Evolutionary conservation across 2,113 vertebrate genomes (phyloP), one percentile per base, ranked within the genome.

Genomic region (Glaucomys volans): DNA sequence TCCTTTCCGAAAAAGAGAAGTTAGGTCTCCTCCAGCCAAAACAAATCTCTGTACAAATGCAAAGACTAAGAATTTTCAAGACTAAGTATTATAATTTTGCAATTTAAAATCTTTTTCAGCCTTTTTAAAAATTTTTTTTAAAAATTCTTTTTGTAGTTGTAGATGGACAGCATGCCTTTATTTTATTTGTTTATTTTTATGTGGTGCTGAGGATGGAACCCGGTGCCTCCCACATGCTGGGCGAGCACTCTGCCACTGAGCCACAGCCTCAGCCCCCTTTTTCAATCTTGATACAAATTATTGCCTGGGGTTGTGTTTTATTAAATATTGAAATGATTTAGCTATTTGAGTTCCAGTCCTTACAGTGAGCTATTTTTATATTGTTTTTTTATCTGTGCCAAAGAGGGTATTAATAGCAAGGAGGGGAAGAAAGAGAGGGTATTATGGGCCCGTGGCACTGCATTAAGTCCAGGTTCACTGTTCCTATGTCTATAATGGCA

Each of bases 281-380:
- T 93, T 95, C 90, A 91, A 44, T 95, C n/a, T 87, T 85, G 67
- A 74, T 79, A 32, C 28, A 89, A 91, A 83, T 91, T 59, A 77
- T 40, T 69, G 44, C 50, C 47, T 57, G 32, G 35, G 42, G 17
- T 79, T 91, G 20, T 59, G 10, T 72, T 87, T 88, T 97, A 86
- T 28, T 85, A 95, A 94, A 47, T 47, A 89, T n/a, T 44, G 44
- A 44, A 94, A 82, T 79, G 20, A 17, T 72, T 95, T 74, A 94
- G 52, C 40, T 44, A 69, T 90, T 90, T 84, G 84, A 91, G 18
- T 94, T 89, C 52, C 44, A 92, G 57, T 17, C 22, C 37, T 86
- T 62, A 50, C 2, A 59, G 54, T 77, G 72, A 87, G 42, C 69
- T 94, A 74, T 83, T 90, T 97, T 94, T 88, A 90, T 87, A 84